These are phyloP conservation scores for Oxyruncus cristatus DNA, from an alignment of 2,113 vertebrate species.

Conservation along the genomic window DNA sequence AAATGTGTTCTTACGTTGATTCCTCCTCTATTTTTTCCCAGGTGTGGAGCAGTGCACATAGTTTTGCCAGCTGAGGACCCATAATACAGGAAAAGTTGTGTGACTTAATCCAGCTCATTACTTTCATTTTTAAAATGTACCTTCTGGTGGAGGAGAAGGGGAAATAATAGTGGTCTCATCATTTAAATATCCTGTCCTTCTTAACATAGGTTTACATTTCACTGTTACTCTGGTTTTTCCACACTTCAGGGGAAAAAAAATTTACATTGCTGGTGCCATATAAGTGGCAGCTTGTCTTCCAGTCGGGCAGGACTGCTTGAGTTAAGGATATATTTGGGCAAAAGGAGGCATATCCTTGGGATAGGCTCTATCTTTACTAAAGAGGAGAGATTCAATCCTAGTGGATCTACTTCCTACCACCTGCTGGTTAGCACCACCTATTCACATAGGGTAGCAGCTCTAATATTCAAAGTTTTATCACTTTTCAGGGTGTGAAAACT, in stretches of 20 bases:
- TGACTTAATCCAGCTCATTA: background rate
- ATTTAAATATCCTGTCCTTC: background rate
- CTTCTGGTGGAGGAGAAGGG: background rate
- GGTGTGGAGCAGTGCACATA: background rate
- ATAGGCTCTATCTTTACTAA: background rate
- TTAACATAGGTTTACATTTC: background rate
- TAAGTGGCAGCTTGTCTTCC: background rate
- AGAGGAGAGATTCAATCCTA: background rate
- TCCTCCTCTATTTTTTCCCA: background rate
- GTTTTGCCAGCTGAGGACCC: background rate
- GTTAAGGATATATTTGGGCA: background rate
- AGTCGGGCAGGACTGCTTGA: background rate
- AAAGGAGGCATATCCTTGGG: background rate
- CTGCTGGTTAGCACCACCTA: background rate
- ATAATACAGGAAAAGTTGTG: background rate
- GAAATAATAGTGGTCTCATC: background rate
- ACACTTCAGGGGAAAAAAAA: background rate
- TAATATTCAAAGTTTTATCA: background rate
- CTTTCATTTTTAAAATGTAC: background rate
- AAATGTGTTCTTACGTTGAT: background rate
- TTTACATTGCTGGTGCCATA: background rate
- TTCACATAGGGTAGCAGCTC: background rate
- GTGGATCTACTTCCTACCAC: background rate
- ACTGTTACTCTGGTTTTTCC: background rate
- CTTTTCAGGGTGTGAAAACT: background rate